Base-by-base conservation (phyloP, 1,140 invertebrate genomes). In the Leguminivora glycinivorella region DNA sequence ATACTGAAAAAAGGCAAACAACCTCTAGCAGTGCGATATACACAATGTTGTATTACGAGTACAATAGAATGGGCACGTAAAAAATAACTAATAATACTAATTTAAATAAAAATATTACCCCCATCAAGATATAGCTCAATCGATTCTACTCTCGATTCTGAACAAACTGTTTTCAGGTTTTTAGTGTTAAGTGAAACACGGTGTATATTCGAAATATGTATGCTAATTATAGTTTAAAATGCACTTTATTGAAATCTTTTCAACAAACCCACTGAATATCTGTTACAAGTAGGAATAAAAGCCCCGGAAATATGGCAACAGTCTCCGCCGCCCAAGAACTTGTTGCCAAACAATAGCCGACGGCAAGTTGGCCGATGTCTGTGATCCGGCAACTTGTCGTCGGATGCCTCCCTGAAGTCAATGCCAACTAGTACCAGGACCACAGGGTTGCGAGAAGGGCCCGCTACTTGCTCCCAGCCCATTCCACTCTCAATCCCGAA, bases 401-500 rank as follows among this genome's bases (percentile, higher is more conserved):
- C 74, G 68, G 72, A 82, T 76, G 78, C 76, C 81, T 84, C 78
- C 74, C 73, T 76, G 79, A 82, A 90, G 83, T 91, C 88, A 91
- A 91, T 91, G 89, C 88, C 89, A 91, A 91, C 84, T 87, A 84
- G 80, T 87, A 91, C 89, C 78, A 91, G 89, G 68, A 70, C 56
- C 76, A 85, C 73, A 78, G 80, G 80, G 71, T 63, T 26, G 60
- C 34, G 29, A 85, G 83, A 76, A 83, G 76, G 26, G 73, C 74
- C 72, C 47, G 75, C 86, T 87, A 87, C 81, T 83, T 69, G 68
- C 56, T 69, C 71, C 67, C 70, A 71, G 68, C 56, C 58, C 69
- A 9, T 63, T 63, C 58, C 58, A 63, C 58, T 63, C 17, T 52
- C 47, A 22, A 52, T 52, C 19, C 19, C 17, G 4, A 22, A 52